Evolutionary conservation across 2,888 invertebrate genomes (phyloP), one percentile per base, ranked within the genome.

Genomic region (Andrena flavipes): DNA sequence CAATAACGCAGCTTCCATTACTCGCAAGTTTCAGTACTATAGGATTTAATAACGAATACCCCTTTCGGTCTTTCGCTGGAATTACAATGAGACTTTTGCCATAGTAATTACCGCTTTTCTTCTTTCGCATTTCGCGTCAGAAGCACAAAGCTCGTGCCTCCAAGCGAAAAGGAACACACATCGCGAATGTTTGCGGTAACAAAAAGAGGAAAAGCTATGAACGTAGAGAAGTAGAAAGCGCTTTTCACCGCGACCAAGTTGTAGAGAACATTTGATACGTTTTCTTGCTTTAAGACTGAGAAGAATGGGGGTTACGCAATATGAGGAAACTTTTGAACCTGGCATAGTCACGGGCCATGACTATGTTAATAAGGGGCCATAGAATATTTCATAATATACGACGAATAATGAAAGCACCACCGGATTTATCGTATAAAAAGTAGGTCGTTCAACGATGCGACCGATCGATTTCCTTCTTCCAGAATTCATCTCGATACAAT

Each of bases 61-160:
- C 48, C 35, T 56, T 59, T 63, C 56, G 59, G 16, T n/a, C 26
- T 35, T 35, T 23, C 67, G 42, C 29, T 51, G 49, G 67, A 80
- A 73, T 80, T 68, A 68, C 72, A 72, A 63, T 63, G 56, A 73
- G 80, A 79, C 63, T 79, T 80, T 80, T 73, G 23, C 71, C 68
- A 79, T 48, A 59, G 80, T 68, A 80, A 80, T 80, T 80, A 80
- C 63, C 72, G 73, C 67, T 49, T 79, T 72, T 72, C 72, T 72
- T 67, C 80, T 68, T 68, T 49, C 56, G 72, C 56, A 35, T 72
- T 56, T 42, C 68, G 72, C 68, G 80, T 80, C 72, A 73, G 72
- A 72, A 68, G 80, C 80, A 73, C 80, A 79, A 80, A 80, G 80
- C 33, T 26, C 20, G 69, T 8, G 56, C 62, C 49, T 68, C 48